phyloP scores from a whole-genome alignment of 1,140 invertebrate genomes.

The Penaeus indicus region DNA sequence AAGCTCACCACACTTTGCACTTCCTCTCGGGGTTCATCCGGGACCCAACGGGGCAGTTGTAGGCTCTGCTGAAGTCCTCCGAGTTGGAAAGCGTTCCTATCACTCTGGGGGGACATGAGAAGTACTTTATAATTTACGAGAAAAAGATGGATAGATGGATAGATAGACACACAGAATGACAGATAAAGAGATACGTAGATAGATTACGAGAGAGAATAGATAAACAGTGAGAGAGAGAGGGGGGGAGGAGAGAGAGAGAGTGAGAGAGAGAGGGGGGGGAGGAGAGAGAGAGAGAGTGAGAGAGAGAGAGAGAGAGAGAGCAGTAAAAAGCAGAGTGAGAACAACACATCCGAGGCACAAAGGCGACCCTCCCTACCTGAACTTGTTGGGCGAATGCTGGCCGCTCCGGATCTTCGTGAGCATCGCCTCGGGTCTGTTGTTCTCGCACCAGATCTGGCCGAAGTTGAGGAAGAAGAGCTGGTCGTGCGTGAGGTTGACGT shows the following conservation, averaged over 20 bases:
- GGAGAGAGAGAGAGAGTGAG: too few relatives aligned
- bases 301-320: too few relatives aligned
- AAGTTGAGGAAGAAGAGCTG: slow-evolving; percentile 74
- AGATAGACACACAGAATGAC: too few relatives aligned
- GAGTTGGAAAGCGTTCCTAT: slow-evolving; percentile 75
- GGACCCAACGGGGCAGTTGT: slow-evolving; percentile 71
- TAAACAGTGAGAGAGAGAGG: too few relatives aligned
- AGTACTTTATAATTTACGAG: background rate
- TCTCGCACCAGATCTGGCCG: slow-evolving; percentile 73
- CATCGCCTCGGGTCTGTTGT: slow-evolving; percentile 71
- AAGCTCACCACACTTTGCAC: slow-evolving; percentile 68
- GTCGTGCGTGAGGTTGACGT: slow-evolving; percentile 70
- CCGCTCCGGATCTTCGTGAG: slow-evolving; percentile 71
- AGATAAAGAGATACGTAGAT: too few relatives aligned
- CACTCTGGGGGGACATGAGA: slow-evolving; percentile 69
- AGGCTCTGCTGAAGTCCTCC: slow-evolving; percentile 73
- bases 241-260: too few relatives aligned
- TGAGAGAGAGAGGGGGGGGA: too few relatives aligned
- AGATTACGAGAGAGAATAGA: too few relatives aligned
- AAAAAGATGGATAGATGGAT: too few relatives aligned
- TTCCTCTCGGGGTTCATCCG: slow-evolving; percentile 68
- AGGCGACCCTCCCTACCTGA: slow-evolving; percentile 68
- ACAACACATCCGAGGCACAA: background rate
- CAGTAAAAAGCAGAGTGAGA: background rate
- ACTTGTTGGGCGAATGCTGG: slow-evolving; percentile 72